Percentiles rank a stretch among this genome's conserved stretches.
Conservation (phyloP, 2,797 vertebrate genomes). For the Gila robusta region DNA sequence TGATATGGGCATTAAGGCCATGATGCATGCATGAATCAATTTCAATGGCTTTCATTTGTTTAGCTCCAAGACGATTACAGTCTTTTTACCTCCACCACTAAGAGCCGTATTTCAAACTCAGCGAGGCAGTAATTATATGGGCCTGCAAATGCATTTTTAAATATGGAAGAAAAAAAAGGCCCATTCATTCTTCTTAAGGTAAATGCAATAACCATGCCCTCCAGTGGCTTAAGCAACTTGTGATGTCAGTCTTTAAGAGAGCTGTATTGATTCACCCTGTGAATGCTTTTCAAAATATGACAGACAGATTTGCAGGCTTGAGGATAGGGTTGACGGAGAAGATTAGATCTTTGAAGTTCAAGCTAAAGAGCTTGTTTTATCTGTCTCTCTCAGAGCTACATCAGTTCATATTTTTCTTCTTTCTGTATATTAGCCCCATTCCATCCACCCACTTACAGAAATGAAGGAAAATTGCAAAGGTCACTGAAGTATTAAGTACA, state of each 20-base stretch:
- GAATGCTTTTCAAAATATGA: conserved; percentile 32
- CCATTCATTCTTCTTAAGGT: conserved; percentile 42
- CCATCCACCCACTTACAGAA: conserved; percentile 8
- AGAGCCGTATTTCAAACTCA: conserved; percentile 59
- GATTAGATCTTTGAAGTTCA: conserved; percentile 46
- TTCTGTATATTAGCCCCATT: conserved; percentile 13
- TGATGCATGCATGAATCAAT: conserved; percentile 71
- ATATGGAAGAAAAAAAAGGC: conserved; percentile 12
- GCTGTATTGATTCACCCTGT: conserved; percentile 34
- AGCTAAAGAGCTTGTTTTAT: conserved; percentile 34
- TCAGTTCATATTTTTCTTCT: conserved; percentile 20
- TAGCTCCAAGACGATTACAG: conserved; percentile 52
- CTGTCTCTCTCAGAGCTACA: conserved; percentile 12
- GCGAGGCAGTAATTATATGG: conserved; percentile 72
- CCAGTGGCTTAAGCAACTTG: conserved; percentile 26
- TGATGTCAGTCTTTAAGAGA: conserved; percentile 38
- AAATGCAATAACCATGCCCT: conserved; percentile 42
- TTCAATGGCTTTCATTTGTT: conserved; percentile 69
- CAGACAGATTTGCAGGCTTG: conserved; percentile 11
- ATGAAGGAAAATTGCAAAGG: conserved; percentile 2
- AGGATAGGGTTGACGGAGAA: conserved; percentile 33
- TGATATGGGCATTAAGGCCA: conserved; percentile 62
- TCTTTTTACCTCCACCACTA: conserved; percentile 25
- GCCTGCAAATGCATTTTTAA: conserved; percentile 39
- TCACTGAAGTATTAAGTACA: conserved; percentile 38